These are phyloP conservation scores for Synanceia verrucosa DNA, from an alignment of 2,797 vertebrate species.

Conservation along the genomic window DNA sequence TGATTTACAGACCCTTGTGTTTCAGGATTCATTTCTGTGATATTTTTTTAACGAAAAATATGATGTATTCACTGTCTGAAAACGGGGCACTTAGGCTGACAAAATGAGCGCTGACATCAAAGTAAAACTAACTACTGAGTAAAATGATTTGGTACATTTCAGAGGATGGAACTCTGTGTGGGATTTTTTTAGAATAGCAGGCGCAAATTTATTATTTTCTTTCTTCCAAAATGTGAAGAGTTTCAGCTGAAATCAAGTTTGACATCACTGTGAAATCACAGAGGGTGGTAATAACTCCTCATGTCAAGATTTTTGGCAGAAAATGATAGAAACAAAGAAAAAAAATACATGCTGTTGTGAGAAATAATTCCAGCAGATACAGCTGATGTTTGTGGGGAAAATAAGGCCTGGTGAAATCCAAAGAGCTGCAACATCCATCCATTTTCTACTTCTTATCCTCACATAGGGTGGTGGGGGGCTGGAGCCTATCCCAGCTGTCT, in stretches of 20 bases:
- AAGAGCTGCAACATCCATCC: no score
- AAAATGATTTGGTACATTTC: neutral
- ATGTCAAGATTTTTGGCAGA: no score
- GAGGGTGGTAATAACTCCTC: no score
- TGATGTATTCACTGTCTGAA: slow-evolving; percentile 9
- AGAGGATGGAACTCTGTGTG: neutral
- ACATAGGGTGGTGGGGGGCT: no score
- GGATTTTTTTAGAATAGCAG: neutral
- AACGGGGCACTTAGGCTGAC: slow-evolving; percentile 7
- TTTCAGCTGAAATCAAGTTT: neutral
- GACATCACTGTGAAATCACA: neutral
- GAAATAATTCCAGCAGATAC: no score
- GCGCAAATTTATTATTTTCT: neutral
- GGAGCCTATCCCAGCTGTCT: no score
- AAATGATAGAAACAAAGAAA: no score
- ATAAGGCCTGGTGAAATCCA: no score
- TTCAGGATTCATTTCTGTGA: slow-evolving; percentile 9
- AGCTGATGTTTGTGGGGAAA: no score
- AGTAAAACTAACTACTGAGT: neutral
- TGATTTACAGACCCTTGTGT: slow-evolving; percentile 1
- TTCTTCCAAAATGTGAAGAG: neutral
- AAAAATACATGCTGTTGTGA: no score
- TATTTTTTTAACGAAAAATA: slow-evolving; percentile 16
- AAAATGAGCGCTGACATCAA: slow-evolving; percentile 13
- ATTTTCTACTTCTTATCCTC: no score